These are phyloP conservation scores for Arctia plantaginis DNA, from an alignment of 2,888 invertebrate species.

Conservation along the genomic window DNA sequence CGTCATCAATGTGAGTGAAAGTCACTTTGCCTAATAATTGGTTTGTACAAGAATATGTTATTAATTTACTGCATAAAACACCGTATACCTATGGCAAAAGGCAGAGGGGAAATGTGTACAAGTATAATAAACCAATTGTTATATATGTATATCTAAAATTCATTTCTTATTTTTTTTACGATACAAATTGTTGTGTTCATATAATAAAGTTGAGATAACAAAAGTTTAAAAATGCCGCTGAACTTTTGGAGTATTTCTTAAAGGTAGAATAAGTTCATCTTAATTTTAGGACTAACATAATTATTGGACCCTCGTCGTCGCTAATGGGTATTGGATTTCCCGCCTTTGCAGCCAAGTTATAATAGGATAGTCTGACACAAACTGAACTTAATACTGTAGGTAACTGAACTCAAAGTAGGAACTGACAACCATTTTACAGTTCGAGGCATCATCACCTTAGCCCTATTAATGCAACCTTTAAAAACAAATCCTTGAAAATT, in stretches of 20 bases:
- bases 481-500: not conserved
- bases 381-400: slow-evolving; percentile 32
- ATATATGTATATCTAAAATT: not conserved
- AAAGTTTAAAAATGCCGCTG: not conserved
- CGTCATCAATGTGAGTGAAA: not conserved
- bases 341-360: slow-evolving; percentile 27
- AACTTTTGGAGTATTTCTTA: not conserved
- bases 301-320: slow-evolving; percentile 16
- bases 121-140: not conserved
- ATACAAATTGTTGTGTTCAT: not conserved
- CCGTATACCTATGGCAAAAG: not conserved
- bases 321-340: slow-evolving; percentile 46
- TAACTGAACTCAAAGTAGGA: slow-evolving; percentile 16
- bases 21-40: not conserved
- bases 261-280: slow-evolving; percentile 19
- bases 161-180: not conserved
- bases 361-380: slow-evolving; percentile 25
- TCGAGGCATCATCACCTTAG: not conserved
- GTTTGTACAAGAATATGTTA: not conserved
- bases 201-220: not conserved
- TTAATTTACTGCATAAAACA: not conserved
- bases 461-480: not conserved
- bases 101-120: not conserved
- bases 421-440: not conserved
- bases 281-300: slow-evolving; percentile 31